Evolutionary conservation across 2,113 vertebrate genomes (phyloP).

Genomic region (Semicossyphus pulcher): DNA sequence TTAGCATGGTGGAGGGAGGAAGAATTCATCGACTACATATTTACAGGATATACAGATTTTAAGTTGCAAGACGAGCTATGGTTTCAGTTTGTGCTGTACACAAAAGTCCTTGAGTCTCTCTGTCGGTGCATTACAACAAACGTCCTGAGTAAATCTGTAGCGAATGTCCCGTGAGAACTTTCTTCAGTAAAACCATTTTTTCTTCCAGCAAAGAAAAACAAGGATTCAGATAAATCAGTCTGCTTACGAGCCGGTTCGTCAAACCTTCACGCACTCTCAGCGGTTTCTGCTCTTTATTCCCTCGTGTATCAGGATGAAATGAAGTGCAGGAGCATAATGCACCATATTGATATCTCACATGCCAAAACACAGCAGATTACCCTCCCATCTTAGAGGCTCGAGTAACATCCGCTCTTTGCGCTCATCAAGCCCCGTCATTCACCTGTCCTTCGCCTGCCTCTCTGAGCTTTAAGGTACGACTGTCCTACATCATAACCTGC

Average conservation of each 20-base stretch:
- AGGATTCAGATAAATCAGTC: constrained; percentile 1
- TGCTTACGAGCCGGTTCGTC: neutral
- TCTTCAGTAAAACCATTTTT: neutral
- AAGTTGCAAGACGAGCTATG: no score
- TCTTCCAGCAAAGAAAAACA: constrained; percentile 4
- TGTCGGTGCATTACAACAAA: neutral
- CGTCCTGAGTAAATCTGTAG: neutral
- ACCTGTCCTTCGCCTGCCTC: constrained; percentile 26
- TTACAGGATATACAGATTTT: no score
- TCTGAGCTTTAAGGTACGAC: neutral
- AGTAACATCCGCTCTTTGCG: constrained; percentile 53
- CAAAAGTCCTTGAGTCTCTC: neutral
- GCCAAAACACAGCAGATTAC: constrained; percentile 64
- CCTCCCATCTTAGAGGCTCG: constrained; percentile 55
- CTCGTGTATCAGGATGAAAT: constrained; percentile 52
- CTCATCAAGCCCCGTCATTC: constrained; percentile 55
- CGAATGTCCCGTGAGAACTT: neutral
- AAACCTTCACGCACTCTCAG: constrained; percentile 38
- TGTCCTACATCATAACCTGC: neutral
- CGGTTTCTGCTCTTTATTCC: constrained; percentile 38
- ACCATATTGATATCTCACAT: constrained; percentile 62
- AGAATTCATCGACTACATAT: neutral
- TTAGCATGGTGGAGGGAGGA: neutral
- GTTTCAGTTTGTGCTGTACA: neutral
- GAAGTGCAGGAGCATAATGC: constrained; percentile 67